Percentiles rank a stretch among this genome's conserved stretches.
Evolutionary conservation across 2,888 invertebrate species (phyloP).

Genomic region (Iselma pallidipennis): DNA sequence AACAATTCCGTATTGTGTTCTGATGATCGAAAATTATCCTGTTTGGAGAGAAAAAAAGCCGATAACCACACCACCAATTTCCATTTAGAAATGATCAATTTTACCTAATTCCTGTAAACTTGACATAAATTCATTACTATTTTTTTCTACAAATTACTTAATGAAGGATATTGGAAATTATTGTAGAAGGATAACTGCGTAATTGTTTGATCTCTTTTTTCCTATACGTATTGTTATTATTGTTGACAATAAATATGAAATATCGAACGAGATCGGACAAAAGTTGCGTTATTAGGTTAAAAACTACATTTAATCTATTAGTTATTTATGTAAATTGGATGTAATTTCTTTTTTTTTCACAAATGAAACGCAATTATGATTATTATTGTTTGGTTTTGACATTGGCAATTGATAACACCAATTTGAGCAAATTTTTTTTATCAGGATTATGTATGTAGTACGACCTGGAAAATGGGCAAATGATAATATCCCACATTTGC

Average conservation of each 20-base stretch:
- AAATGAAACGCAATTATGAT: constrained; percentile 35
- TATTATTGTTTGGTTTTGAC: constrained; percentile 32
- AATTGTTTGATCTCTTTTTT: neutral
- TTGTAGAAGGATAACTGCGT: constrained; percentile 3
- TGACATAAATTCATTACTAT: neutral
- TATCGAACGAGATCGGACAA: constrained; percentile 16
- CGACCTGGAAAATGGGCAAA: neutral
- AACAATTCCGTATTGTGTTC: too few species aligned
- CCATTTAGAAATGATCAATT: neutral
- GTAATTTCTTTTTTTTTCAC: constrained; percentile 6
- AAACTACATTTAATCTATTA: constrained; percentile 11
- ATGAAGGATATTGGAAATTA: neutral
- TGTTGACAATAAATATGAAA: too few species aligned
- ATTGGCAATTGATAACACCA: constrained; percentile 33
- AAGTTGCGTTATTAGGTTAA: constrained; percentile 28
- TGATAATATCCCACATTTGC: neutral
- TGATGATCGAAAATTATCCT: too few species aligned
- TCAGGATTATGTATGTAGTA: constrained; percentile 7
- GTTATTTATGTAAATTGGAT: constrained; percentile 26
- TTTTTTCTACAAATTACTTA: neutral
- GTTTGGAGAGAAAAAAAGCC: too few species aligned
- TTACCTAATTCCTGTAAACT: neutral
- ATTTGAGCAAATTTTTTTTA: constrained; percentile 28
- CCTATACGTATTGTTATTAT: neutral
- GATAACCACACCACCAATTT: constrained; percentile 1